These are phyloP conservation scores for Diadophis punctatus DNA, from an alignment of 2,113 vertebrate genomes.

Conservation along the genomic window DNA sequence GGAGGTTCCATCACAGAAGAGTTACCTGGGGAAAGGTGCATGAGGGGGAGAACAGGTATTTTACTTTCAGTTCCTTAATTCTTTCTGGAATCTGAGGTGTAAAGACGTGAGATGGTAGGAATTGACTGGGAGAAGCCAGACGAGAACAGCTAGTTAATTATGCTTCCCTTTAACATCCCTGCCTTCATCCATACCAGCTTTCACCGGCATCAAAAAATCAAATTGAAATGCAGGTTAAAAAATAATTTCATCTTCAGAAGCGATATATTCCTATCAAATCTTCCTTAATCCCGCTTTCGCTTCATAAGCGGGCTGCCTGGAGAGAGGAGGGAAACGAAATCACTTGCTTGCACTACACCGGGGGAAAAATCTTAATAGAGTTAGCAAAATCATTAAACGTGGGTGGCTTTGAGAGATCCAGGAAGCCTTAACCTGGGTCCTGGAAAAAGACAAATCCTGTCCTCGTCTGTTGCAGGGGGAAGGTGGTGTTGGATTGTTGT, in stretches of 20 bases:
- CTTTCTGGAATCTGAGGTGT: background rate
- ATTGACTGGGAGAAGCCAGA: background rate
- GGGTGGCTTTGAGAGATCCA: slow-evolving; percentile 46
- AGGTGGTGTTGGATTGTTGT: background rate
- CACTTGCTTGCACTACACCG: slow-evolving; percentile 38
- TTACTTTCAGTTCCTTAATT: background rate
- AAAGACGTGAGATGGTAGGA: slow-evolving; percentile 23
- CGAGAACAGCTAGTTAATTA: slow-evolving; percentile 37
- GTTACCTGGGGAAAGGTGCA: background rate
- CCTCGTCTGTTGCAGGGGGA: background rate
- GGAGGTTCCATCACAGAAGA: background rate
- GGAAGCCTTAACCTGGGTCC: background rate
- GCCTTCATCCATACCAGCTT: background rate
- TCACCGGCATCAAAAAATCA: slow-evolving; percentile 37
- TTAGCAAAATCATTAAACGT: slow-evolving; percentile 57
- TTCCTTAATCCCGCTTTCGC: slow-evolving; percentile 57
- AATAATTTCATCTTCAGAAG: slow-evolving; percentile 52
- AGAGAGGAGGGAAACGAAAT: slow-evolving; percentile 26
- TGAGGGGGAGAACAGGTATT: fast-evolving
- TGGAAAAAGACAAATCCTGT: background rate
- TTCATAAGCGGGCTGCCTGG: slow-evolving; percentile 40
- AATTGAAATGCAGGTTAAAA: slow-evolving; percentile 45
- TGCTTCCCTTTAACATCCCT: background rate
- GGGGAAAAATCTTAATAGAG: slow-evolving; percentile 44
- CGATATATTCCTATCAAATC: slow-evolving; percentile 50